These are phyloP conservation scores for Dysidea cf. avara DNA, from an alignment of 37 sponge, comb jelly and placozoan species.

Conservation along the genomic window DNA sequence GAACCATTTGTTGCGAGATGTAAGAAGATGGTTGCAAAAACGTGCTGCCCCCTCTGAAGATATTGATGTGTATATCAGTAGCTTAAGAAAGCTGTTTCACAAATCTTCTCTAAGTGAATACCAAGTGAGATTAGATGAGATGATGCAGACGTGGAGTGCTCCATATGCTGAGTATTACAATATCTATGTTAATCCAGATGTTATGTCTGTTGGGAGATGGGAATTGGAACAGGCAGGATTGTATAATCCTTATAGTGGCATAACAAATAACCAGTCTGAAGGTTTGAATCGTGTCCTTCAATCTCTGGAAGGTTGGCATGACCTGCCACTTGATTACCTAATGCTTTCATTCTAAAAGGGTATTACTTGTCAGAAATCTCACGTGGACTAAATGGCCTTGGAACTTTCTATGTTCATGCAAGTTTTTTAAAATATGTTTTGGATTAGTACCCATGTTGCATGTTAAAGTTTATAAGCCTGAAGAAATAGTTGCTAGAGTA, in stretches of 20 bases:
- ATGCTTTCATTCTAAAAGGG: no score
- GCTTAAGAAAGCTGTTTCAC: slow-evolving; percentile 3
- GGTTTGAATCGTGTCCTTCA: no score
- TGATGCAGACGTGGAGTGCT: slow-evolving; percentile 6
- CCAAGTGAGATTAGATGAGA: background rate
- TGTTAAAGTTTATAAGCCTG: no score
- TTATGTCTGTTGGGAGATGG: slow-evolving; percentile 16
- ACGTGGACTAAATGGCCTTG: no score
- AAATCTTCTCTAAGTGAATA: background rate
- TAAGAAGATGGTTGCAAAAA: slow-evolving; percentile 16
- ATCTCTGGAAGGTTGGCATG: no score
- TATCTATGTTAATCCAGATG: background rate
- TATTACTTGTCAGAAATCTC: no score
- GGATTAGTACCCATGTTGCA: no score
- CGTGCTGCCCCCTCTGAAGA: slow-evolving; percentile 10
- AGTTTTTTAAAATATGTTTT: no score
- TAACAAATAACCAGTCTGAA: slow-evolving; percentile 19
- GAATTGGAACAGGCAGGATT: slow-evolving; percentile 3
- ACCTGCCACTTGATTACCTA: no score
- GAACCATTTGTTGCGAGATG: slow-evolving; percentile 44
- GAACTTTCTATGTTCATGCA: no score
- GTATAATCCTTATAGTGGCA: slow-evolving; percentile 25
- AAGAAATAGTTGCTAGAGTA: no score
- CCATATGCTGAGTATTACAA: slow-evolving; percentile 4
- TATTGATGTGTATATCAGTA: background rate